Evolutionary conservation across 2,888 invertebrate genomes (phyloP).

Genomic region (Deroplatys truncata): DNA sequence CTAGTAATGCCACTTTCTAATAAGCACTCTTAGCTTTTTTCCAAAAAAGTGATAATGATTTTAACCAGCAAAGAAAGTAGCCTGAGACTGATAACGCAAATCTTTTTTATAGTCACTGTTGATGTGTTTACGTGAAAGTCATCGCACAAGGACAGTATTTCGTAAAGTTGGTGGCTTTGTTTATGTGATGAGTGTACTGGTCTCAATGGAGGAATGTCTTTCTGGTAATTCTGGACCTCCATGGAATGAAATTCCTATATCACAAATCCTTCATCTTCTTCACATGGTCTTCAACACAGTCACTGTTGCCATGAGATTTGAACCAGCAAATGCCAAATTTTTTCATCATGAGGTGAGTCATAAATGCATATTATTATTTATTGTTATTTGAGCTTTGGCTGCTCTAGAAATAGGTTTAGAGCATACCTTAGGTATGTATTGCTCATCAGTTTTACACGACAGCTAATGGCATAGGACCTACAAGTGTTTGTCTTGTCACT

Average conservation of each 20-base stretch:
- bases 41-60: too few relatives aligned
- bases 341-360: constrained; percentile 83
- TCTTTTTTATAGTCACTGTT: constrained; percentile 58
- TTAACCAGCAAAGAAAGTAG: too few relatives aligned
- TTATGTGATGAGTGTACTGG: constrained; percentile 92
- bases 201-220: constrained; percentile 83
- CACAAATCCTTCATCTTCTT: constrained; percentile 70
- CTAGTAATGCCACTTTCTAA: too few relatives aligned
- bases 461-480: background rate
- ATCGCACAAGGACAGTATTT: constrained; percentile 93
- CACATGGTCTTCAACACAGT: constrained; percentile 91
- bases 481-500: too few relatives aligned
- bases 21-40: too few relatives aligned
- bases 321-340: constrained; percentile 97
- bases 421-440: background rate
- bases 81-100: background rate
- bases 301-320: constrained; percentile 96
- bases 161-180: constrained; percentile 98
- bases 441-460: background rate
- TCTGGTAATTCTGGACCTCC: constrained; percentile 48
- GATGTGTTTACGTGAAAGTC: constrained; percentile 89
- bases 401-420: too few relatives aligned
- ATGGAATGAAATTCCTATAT: constrained; percentile 44
- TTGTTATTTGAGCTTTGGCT: too few relatives aligned
- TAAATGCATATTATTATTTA: background rate